Evolutionary conservation across 2,113 vertebrate genomes (phyloP), one percentile per base, ranked within the genome.

Genomic region (Mus spicilegus): DNA sequence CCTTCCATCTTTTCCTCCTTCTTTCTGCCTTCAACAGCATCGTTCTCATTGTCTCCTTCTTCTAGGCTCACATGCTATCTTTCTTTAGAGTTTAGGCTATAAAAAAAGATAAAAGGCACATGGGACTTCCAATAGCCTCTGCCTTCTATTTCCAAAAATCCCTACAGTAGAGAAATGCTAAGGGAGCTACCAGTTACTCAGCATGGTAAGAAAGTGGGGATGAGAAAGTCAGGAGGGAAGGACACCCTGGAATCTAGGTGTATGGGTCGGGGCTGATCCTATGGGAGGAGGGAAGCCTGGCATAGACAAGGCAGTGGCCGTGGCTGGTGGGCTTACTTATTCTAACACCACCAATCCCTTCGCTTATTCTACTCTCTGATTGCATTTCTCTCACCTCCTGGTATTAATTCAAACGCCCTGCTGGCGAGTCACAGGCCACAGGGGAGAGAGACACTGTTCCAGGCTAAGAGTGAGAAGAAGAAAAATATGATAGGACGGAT

Each of bases 131-230:
- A 13, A 69, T 1, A 86, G 84, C 30, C 63, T 69, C 84, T 67
- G 84, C 42, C 42, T 89, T 87, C 80, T 65, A 24, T 69, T 16
- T 95, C 89, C 73, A 63, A 78, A 95, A 84, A 26, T 61, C 13
- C 56, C 19, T 17, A 84, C 92, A 26, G 63, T 28, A 72, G 56
- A 91, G 70, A 93, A 82, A 84, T 56, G 46, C 54, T 51, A 76
- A 87, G 72, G 33, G 26, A 4, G 33, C 46, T 20, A 11, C 1
- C 6, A 39, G 51, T 42, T 81, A 73, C n/a, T 90, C 70, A 14
- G n/a, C 65, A 89, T 46, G 82, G 39, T 70, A 51, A 82, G 58
- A 77, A 14, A 87, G 17, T 30, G n/a, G 56, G 36, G 26, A 33
- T 2, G 63, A 70, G 30, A 84, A 76, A 78, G 24, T 28, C 65